Evolutionary conservation across 2,797 vertebrate species (phyloP).

Genomic region (Dryobates pubescens): DNA sequence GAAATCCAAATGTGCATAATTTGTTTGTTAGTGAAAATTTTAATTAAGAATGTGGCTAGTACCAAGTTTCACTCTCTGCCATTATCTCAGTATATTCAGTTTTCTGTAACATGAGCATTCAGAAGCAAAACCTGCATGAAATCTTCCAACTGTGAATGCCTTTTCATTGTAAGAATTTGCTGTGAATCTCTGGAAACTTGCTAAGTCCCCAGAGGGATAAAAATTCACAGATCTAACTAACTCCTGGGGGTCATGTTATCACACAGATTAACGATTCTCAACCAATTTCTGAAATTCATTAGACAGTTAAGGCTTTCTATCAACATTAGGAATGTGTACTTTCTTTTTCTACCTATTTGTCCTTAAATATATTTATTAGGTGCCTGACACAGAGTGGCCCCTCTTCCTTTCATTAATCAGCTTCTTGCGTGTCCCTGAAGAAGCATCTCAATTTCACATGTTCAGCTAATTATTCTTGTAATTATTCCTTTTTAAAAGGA

Average conservation of each 20-base stretch:
- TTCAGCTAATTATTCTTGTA: slow-evolving; percentile 52
- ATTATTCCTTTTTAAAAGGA: slow-evolving; percentile 5
- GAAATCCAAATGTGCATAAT: slow-evolving; percentile 7
- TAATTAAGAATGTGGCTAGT: slow-evolving; percentile 16
- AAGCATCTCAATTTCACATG: slow-evolving; percentile 30
- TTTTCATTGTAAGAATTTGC: slow-evolving; percentile 13
- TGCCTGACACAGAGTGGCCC: slow-evolving; percentile 15
- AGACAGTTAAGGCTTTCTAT: slow-evolving; percentile 66
- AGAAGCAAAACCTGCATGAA: slow-evolving; percentile 32
- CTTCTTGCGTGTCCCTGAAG: slow-evolving; percentile 3
- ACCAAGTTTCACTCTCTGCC: background rate
- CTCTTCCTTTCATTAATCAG: slow-evolving; percentile 26
- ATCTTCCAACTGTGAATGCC: slow-evolving; percentile 18
- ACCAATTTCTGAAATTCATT: slow-evolving; percentile 71
- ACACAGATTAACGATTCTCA: slow-evolving; percentile 66
- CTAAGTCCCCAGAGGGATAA: slow-evolving; percentile 26
- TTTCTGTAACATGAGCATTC: slow-evolving; percentile 17
- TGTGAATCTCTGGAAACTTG: slow-evolving; percentile 54
- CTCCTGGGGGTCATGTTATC: slow-evolving; percentile 64
- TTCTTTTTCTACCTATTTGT: slow-evolving; percentile 61
- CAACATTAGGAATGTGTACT: slow-evolving; percentile 65
- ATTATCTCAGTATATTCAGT: background rate
- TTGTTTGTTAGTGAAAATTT: slow-evolving; percentile 15
- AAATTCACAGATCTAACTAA: slow-evolving; percentile 70
- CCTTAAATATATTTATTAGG: slow-evolving; percentile 53